Evolutionary conservation across 2,888 invertebrate species (phyloP), one percentile per base, ranked within the genome.

Genomic region (Xestoiulus laeticollis): DNA sequence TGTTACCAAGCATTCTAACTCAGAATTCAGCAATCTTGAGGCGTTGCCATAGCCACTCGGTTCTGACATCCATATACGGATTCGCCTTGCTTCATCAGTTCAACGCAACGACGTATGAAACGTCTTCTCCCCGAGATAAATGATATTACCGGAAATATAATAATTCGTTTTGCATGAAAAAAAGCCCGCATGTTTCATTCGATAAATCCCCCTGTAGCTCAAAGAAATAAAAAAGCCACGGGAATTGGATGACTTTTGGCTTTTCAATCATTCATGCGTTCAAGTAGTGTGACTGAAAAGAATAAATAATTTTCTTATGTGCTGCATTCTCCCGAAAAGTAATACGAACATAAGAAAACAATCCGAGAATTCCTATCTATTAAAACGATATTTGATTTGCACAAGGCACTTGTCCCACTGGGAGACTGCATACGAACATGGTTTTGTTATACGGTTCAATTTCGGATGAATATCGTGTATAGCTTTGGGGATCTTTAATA

Each of bases 41-140:
- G 59, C n/a, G 59, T 22, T 59, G 59, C 59, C 59, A 59, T 59
- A 59, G 59, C 22, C 59, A 59, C 59, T 59, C 59, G 59, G 22
- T 38, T 59, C 59, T 22, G 59, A 22, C 59, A 22, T 53, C 53
- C 53, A 19, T 53, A 53, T 5, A n/a, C n/a, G n/a, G 53, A 53
- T 53, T 53, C 53, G 53, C 53, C 59, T 59, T 22, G 59, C 59
- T 59, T 59, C 59, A 59, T 59, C 59, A 59, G 22, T 6, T 59
- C n/a, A 22, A 59, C 22, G 22, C 22, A 22, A 59, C 59, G 59
- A 22, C 59, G 22, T 22, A 59, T 59, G 59, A 38, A 38, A 38
- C 38, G 38, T 10, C 59, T 19, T 53, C 53, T 19, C 16, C 19
- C 3, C 22, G 22, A 59, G 22, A 59, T 59, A 59, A 59, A 59